These are phyloP conservation scores for Phylloscopus trochilus DNA, from an alignment of 2,113 vertebrate genomes.

Conservation along the genomic window DNA sequence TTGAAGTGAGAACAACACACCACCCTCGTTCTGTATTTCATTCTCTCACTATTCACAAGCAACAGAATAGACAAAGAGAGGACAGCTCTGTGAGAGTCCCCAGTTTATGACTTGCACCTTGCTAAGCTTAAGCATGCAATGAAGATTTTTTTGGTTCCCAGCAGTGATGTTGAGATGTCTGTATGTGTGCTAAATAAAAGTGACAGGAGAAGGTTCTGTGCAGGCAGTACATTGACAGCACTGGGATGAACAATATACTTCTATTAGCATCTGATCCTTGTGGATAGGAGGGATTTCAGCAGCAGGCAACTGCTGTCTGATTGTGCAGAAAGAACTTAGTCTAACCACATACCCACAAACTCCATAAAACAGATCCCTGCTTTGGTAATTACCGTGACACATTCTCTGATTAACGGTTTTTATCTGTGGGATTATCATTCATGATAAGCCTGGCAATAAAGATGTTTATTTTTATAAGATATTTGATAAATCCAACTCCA, in stretches of 20 bases:
- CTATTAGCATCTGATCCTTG: neutral
- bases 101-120: neutral
- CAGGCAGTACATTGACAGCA: neutral
- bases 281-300: neutral
- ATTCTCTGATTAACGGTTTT: slow-evolving; percentile 38
- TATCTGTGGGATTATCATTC: slow-evolving; percentile 31
- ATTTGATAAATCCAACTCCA: neutral
- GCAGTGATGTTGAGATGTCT: neutral
- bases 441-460: neutral
- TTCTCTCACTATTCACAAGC: neutral
- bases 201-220: neutral
- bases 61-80: neutral
- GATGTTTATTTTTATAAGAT: slow-evolving; percentile 39
- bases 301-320: neutral
- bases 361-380: neutral
- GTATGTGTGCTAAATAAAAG: neutral
- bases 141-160: neutral
- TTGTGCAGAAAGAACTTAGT: neutral
- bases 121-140: neutral
- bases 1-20: neutral
- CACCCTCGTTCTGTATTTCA: neutral
- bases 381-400: neutral
- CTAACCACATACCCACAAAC: neutral
- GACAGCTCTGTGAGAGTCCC: neutral
- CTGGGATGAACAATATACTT: neutral